A percentile compares a stretch with the other conserved stretches of the same genome.
Evolutionary conservation across 2,888 invertebrate genomes (phyloP).

Genomic region (Drosophila anomelani): DNA sequence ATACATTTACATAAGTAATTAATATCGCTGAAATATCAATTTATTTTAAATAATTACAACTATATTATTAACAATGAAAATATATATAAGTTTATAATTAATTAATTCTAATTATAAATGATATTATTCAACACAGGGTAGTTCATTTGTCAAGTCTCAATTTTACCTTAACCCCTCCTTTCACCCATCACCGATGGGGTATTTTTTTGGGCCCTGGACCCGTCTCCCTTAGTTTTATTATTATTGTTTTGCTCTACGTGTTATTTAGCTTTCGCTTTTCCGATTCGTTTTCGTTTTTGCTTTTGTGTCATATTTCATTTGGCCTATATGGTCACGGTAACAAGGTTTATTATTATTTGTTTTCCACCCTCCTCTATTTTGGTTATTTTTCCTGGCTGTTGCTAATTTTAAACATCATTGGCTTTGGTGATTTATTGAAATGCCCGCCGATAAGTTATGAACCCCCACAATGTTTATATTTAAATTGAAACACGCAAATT

Average conservation of each 20-base stretch:
- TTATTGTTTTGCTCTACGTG: constrained; percentile 67
- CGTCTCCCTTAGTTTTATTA: constrained; percentile 61
- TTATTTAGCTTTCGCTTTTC: constrained; percentile 64
- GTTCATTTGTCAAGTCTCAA: too few species aligned
- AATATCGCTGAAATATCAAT: too few species aligned
- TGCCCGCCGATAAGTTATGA: constrained; percentile 41
- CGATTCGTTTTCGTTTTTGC: constrained; percentile 23
- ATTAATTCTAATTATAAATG: too few species aligned
- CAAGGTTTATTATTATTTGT: constrained; percentile 75
- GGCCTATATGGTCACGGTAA: constrained; percentile 68
- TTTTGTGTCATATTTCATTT: constrained; percentile 60
- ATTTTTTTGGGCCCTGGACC: constrained; percentile 13
- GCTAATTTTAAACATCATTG: constrained; percentile 78
- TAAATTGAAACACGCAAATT: constrained; percentile 40
- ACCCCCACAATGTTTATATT: constrained; percentile 24
- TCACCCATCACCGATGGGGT: constrained; percentile 41
- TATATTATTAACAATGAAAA: neutral
- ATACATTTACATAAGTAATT: too few species aligned
- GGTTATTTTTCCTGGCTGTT: constrained; percentile 36
- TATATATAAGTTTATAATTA: too few species aligned
- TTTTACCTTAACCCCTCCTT: neutral
- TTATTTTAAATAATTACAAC: too few species aligned
- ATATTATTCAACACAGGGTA: too few species aligned
- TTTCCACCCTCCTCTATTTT: constrained; percentile 37
- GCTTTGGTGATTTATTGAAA: constrained; percentile 69